Base-by-base conservation (phyloP, 2,113 vertebrate genomes). In the Paracanthobrama guichenoti region DNA sequence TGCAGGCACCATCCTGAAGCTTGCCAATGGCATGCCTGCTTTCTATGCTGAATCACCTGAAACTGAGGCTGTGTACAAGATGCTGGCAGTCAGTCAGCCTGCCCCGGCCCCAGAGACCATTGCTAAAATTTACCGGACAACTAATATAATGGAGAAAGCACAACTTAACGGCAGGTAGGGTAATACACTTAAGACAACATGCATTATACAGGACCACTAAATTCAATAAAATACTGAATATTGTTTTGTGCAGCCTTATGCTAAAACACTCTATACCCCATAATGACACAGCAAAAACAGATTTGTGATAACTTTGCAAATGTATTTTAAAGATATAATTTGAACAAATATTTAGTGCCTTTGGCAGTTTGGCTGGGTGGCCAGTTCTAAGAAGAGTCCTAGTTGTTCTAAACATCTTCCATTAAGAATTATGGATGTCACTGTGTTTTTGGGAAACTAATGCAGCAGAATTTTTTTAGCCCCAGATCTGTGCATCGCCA, bases 21-120 rank as follows among this genome's bases (percentile, higher is more conserved):
- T 91, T 14, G 90, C 92, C 81, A 93, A 93, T 3, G 94, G 94
- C n/a, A 94, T 95, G 92, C 95, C 95, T 0, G 92, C 93, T 1
- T 94, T 95, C 90, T 95, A 94, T 86, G 92, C 93, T 0, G 93
- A 93, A 85, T 92, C 92, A 0, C 86, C 87, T 0, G 87, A 94
- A 77, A 90, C 89, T 0, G 94, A 95, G 82, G 91, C 92, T 28
- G 92, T 92, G 82, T 96, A 94, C 81, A 90, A 81, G 82, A 92
- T 94, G 89, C 89, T 96, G 73, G 93, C 93, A 6, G 88, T 93
- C 76, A 94, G 93, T 0, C 92, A 91, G 83, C 92, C 93, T 0
- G 90, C 91, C 0, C 89, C 93, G 0, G 88, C 93, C 31, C 93
- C 94, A 0, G 91, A 93, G 24, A 88, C 90, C 83, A 92, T 95